Base-by-base conservation (phyloP, 1,140 invertebrate genomes). In the Helicoverpa zea region DNA sequence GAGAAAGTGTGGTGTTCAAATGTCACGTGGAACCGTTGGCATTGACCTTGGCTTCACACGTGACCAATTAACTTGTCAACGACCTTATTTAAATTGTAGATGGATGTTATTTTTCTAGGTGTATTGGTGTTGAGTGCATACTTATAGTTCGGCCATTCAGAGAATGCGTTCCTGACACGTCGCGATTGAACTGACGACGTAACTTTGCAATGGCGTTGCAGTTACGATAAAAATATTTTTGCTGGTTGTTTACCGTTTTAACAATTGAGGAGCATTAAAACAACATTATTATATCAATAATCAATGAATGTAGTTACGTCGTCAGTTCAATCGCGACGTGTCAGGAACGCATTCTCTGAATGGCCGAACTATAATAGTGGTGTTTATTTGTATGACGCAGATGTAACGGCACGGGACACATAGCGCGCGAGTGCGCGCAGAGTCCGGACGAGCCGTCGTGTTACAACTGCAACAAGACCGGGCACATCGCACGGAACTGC, bases 391-490 rank as follows among this genome's bases (percentile, higher is more conserved):
- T 72, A 43, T 80, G 54, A 12, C 61, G 14, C 92, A 97, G 97
- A 84, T 98, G 97, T 95, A 97, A 97, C 90, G 97, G 97, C 76
- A 97, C 97, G 88, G 98, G 98, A 81, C 98, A 98, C 94, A 98
- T 98, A 95, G 98, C 98, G 79, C 98, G 98, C 94, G 98, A 98
- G 93, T 98, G 98, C 95, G 97, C 97, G 87, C 97, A 98, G 95
- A 97, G 97, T 88, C 96, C 97, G 49, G 97, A 98, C 89, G 96
- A 97, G 91, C 96, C 97, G 90, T 97, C 97, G 85, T 98, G 98
- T 95, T 98, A 98, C 96, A 98, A 97, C 91, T 98, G 98, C 95
- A 98, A 98, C 95, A 98, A 98, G 96, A 96, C 96, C 83, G 98
- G 98, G 63, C 98, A 99, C 95, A 97, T 98, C 92, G 97, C 98